Percentiles rank a stretch among this genome's conserved stretches.
Conservation (phyloP, 2,113 vertebrate genomes). For the Poecilia latipinna region DNA sequence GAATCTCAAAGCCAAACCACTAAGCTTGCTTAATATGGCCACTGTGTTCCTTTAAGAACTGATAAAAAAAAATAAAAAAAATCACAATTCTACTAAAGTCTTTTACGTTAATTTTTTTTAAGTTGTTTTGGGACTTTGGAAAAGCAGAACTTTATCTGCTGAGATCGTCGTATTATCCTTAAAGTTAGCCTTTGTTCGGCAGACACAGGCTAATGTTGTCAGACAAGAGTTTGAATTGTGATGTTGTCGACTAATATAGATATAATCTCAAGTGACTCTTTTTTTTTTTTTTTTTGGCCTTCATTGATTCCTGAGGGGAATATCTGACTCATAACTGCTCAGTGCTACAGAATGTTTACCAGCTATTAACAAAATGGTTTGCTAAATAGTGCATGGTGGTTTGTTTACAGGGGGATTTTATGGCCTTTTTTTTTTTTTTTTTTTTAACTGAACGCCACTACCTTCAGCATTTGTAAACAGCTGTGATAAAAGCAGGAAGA, state of each 20-base stretch:
- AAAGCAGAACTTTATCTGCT: conserved; percentile 1
- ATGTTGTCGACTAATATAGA: neutral
- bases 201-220: neutral
- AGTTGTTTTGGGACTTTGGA: neutral
- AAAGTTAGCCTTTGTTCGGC: neutral
- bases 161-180: neutral
- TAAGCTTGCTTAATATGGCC: neutral
- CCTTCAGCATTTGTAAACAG: neutral
- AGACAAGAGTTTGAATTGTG: neutral
- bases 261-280: neutral
- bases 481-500: neutral
- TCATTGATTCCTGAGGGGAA: neutral
- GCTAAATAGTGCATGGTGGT: conserved; percentile 21
- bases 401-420: conserved; percentile 1
- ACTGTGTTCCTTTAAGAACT: neutral
- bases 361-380: conserved; percentile 10
- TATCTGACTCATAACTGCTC: conserved; percentile 4
- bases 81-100: neutral
- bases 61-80: neutral
- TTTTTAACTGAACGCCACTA: neutral
- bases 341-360: conserved; percentile 9
- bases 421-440: neutral
- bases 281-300: conserved; percentile 3
- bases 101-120: neutral
- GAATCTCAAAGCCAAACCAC: neutral